A percentile compares a stretch with the other conserved stretches of the same genome.
Conservation (phyloP, 1,140 invertebrate species). For the Drosophila ficusphila region DNA sequence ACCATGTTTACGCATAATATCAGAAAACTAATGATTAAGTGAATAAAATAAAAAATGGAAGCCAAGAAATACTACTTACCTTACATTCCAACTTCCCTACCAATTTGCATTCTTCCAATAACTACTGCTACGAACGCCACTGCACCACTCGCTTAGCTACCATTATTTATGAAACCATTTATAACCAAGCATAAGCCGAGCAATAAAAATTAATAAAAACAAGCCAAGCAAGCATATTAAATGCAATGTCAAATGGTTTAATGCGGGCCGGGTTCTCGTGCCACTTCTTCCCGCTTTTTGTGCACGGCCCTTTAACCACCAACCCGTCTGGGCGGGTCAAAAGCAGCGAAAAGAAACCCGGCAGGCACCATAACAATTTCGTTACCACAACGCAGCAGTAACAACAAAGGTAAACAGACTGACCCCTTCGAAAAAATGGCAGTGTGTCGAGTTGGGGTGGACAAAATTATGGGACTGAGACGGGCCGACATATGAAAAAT, state of each 20-base stretch:
- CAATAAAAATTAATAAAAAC: slow-evolving; percentile 81
- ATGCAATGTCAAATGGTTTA: slow-evolving; percentile 80
- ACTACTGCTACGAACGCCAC: not conserved
- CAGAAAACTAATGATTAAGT: too few species aligned
- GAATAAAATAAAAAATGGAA: too few species aligned
- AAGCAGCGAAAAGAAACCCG: slow-evolving; percentile 19
- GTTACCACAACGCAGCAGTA: slow-evolving; percentile 66
- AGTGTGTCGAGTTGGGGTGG: slow-evolving; percentile 32
- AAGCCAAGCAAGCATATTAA: slow-evolving; percentile 70
- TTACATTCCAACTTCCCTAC: not conserved
- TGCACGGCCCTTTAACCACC: slow-evolving; percentile 51
- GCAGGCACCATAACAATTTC: slow-evolving; percentile 65
- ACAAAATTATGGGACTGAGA: slow-evolving; percentile 58
- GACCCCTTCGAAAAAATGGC: slow-evolving; percentile 54
- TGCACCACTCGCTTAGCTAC: slow-evolving; percentile 2
- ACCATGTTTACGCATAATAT: too few species aligned
- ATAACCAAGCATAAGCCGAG: slow-evolving; percentile 34
- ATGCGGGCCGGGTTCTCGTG: slow-evolving; percentile 40
- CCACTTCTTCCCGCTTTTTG: not conserved
- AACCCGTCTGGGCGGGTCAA: slow-evolving; percentile 27
- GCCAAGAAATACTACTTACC: too few species aligned
- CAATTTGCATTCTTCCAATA: not conserved
- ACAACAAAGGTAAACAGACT: slow-evolving; percentile 66
- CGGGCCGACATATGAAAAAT: slow-evolving; percentile 69
- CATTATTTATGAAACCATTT: slow-evolving; percentile 48